A percentile compares a stretch with the other conserved stretches of the same genome.
These are phyloP conservation scores for Pachypanchax playfairii DNA, from an alignment of 2,113 vertebrate genomes.

Conservation along the genomic window DNA sequence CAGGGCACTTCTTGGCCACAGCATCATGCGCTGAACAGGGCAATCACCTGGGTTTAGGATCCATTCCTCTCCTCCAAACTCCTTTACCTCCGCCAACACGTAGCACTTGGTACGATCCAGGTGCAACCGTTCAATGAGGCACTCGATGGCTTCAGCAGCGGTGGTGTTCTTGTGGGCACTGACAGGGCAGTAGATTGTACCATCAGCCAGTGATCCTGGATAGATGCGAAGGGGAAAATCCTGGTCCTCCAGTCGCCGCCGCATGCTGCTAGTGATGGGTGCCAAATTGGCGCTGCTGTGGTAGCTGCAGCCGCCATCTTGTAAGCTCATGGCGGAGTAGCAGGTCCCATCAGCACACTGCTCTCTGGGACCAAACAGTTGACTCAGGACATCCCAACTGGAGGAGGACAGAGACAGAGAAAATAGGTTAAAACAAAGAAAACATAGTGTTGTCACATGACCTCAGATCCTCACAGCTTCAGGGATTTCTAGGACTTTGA, in stretches of 20 bases:
- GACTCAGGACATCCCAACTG: conserved; percentile 85
- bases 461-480: conserved; percentile 7
- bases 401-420: conserved; percentile 29
- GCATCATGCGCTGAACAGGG: conserved; percentile 97
- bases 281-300: conserved; percentile 65
- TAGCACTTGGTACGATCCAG: conserved; percentile 94
- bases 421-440: neutral
- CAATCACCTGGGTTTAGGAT: conserved; percentile 97
- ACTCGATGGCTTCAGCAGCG: conserved; percentile 93
- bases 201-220: conserved; percentile 91
- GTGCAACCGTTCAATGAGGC: conserved; percentile 87
- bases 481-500: conserved; percentile 27
- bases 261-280: conserved; percentile 69
- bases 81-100: conserved; percentile 95
- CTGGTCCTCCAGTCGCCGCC: conserved; percentile 94
- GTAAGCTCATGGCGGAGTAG: conserved; percentile 91
- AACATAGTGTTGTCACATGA: conserved; percentile 4
- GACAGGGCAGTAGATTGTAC: conserved; percentile 96
- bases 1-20: conserved; percentile 95
- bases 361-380: conserved; percentile 60
- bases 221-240: conserved; percentile 95
- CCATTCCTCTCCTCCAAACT: conserved; percentile 98
- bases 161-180: conserved; percentile 91
- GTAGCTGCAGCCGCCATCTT: conserved; percentile 88
- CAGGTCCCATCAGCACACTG: conserved; percentile 88